These are phyloP conservation scores for Naja naja DNA, from an alignment of 2,113 vertebrate genomes.

Conservation along the genomic window DNA sequence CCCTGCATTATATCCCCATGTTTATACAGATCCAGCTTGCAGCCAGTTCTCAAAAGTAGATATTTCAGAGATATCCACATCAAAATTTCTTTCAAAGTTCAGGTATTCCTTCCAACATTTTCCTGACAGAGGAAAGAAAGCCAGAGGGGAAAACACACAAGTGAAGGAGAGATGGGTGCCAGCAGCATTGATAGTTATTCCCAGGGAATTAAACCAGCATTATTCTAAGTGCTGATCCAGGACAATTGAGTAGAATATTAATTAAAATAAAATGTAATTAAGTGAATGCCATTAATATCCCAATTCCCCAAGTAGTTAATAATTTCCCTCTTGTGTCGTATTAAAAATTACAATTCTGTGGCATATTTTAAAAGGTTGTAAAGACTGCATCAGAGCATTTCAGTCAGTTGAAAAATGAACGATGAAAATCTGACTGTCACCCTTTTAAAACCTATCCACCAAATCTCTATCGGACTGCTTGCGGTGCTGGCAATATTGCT, in stretches of 20 bases:
- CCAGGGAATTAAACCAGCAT: not conserved
- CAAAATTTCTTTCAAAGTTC: not conserved
- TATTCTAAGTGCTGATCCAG: not conserved
- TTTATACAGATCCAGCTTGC: not conserved
- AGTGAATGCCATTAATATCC: not conserved
- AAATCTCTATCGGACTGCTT: not conserved
- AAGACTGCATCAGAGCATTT: not conserved
- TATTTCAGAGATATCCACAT: not conserved
- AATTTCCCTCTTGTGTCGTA: not conserved
- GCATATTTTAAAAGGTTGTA: not conserved
- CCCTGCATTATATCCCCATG: not conserved
- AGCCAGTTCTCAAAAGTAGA: not conserved
- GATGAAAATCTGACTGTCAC: not conserved
- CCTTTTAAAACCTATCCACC: not conserved
- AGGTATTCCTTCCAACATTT: not conserved
- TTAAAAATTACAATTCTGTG: not conserved
- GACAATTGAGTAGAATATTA: not conserved
- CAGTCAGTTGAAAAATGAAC: not conserved
- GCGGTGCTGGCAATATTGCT: not conserved
- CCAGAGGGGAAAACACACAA: not conserved
- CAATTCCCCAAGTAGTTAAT: not conserved
- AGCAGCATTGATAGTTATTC: not conserved
- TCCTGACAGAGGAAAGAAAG: not conserved
- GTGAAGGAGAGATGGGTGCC: not conserved
- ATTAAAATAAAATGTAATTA: not conserved